Percentiles rank a stretch among this genome's conserved stretches.
Evolutionary conservation across 2,888 invertebrate species (phyloP).

Genomic region (Oxyscelio sp.): DNA sequence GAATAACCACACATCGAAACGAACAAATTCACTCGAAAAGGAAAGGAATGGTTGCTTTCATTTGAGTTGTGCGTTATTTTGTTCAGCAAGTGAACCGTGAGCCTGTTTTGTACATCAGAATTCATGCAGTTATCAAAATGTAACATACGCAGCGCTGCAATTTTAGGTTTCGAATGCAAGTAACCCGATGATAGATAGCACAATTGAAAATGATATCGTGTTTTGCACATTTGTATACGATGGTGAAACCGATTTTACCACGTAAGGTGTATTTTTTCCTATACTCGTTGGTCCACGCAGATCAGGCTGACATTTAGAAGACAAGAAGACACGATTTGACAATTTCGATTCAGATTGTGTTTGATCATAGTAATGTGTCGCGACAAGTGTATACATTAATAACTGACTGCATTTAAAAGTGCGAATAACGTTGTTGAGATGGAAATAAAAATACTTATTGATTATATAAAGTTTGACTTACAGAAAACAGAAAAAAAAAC

Average conservation of each 20-base stretch:
- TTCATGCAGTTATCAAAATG: constrained; percentile 4
- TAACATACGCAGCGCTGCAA: constrained; percentile 4
- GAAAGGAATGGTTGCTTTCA: too few relatives aligned
- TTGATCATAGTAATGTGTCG: constrained; percentile 6
- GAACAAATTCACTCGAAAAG: too few relatives aligned
- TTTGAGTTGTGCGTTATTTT: constrained; percentile 3
- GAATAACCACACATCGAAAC: too few relatives aligned
- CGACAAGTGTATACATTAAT: constrained; percentile 26
- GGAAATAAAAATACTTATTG: too few relatives aligned
- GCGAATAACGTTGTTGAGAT: too few relatives aligned
- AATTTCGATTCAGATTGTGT: constrained; percentile 29
- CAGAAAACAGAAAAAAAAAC: too few relatives aligned
- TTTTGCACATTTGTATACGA: constrained; percentile 84
- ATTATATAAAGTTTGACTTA: too few relatives aligned
- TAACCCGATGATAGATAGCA: constrained; percentile 69
- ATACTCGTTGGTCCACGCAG: constrained; percentile 30
- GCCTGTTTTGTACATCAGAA: constrained; percentile 13
- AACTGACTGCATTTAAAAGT: background rate
- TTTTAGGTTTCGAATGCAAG: constrained; percentile 33
- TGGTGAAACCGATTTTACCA: constrained; percentile 52
- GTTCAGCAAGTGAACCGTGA: background rate
- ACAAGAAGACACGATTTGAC: constrained; percentile 10
- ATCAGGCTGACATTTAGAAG: background rate
- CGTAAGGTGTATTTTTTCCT: constrained; percentile 58
- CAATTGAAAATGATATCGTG: constrained; percentile 80